A percentile compares a stretch with the other conserved stretches of the same genome.
Conservation (phyloP, 2,888 invertebrate genomes). For the Philopedon plagiatum region DNA sequence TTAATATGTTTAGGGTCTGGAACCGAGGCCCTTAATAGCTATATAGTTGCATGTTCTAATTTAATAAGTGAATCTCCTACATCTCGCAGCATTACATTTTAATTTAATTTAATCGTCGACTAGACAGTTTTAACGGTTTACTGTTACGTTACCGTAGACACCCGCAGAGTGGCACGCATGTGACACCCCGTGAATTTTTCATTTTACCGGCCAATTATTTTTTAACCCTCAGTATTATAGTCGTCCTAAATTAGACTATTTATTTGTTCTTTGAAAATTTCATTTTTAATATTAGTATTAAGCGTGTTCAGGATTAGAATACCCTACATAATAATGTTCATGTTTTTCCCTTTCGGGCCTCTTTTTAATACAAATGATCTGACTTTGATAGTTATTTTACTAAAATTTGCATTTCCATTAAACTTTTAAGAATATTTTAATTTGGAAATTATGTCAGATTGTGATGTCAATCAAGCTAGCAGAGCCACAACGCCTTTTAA, state of each 20-base stretch:
- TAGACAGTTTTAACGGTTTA: constrained; percentile 42
- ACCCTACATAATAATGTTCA: not conserved
- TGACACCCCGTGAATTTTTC: constrained; percentile 43
- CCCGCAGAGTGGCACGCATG: constrained; percentile 49
- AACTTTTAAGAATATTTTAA: too few relatives aligned
- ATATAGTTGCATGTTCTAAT: constrained; percentile 64
- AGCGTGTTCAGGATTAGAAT: not conserved
- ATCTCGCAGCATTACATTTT: constrained; percentile 65
- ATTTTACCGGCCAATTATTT: constrained; percentile 38
- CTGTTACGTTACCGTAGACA: constrained; percentile 49
- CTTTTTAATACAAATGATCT: too few relatives aligned
- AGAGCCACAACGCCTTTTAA: too few relatives aligned
- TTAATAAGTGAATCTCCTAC: constrained; percentile 65
- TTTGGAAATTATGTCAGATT: too few relatives aligned
- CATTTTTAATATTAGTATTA: not conserved
- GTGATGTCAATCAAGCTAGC: too few relatives aligned
- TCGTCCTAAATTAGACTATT: not conserved
- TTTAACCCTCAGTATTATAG: constrained; percentile 13
- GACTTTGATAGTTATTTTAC: too few relatives aligned
- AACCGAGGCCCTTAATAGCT: constrained; percentile 60
- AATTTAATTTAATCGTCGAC: constrained; percentile 65
- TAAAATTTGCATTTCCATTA: too few relatives aligned
- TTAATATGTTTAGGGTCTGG: constrained; percentile 56
- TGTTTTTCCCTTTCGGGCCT: too few relatives aligned
- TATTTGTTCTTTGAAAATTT: constrained; percentile 6